Conservation (phyloP, 2,797 vertebrate genomes). For the Poliocrania exsul region DNA sequence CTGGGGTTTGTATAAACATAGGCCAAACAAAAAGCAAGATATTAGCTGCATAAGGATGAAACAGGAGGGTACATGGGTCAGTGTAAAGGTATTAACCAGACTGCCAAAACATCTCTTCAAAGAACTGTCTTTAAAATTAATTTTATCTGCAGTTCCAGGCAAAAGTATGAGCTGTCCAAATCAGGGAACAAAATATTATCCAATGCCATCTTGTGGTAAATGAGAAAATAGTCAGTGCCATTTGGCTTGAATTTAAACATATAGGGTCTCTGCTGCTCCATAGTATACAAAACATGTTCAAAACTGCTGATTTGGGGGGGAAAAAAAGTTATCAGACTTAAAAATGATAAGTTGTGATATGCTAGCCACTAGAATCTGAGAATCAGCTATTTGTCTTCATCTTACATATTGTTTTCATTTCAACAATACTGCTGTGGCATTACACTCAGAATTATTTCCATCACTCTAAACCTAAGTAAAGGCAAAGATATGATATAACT, state of each 20-base stretch:
- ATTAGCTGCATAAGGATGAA: not conserved
- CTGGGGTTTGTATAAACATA: not conserved
- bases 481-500: not conserved
- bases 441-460: not conserved
- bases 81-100: not conserved
- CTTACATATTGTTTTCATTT: not conserved
- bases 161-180: not conserved
- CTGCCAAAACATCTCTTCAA: not conserved
- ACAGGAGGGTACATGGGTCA: too few species aligned
- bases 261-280: not conserved
- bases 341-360: not conserved
- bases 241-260: not conserved
- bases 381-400: not conserved
- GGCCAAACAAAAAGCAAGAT: not conserved
- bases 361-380: not conserved
- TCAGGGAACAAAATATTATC: not conserved
- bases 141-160: not conserved
- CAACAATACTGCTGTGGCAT: not conserved
- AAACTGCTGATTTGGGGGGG: not conserved
- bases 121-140: not conserved
- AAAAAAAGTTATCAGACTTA: not conserved
- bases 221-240: not conserved
- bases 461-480: not conserved
- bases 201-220: slow-evolving; percentile 63
- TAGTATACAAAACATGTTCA: rapidly evolving